Conservation (phyloP, 2,888 invertebrate genomes). For the Dryadula phaetusa region DNA sequence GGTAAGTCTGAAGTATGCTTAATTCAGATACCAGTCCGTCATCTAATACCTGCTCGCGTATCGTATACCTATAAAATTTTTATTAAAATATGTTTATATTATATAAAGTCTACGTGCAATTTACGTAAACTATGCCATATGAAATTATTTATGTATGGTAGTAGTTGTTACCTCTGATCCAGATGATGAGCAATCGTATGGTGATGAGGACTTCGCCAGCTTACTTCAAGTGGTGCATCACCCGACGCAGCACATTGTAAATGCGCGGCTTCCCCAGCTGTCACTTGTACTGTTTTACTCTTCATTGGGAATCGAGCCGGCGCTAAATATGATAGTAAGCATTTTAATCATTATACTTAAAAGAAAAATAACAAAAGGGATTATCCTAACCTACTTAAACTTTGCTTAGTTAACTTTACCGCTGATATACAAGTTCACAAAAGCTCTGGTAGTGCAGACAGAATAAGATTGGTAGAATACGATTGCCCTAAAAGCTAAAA, state of each 20-base stretch:
- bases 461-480: conserved; percentile 40
- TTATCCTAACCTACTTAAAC: neutral
- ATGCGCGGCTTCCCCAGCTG: conserved; percentile 92
- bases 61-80: conserved; percentile 64
- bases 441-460: conserved; percentile 16
- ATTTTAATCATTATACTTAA: neutral
- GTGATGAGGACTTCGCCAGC: conserved; percentile 92
- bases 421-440: conserved; percentile 11
- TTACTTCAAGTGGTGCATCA: conserved; percentile 94
- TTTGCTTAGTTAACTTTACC: neutral
- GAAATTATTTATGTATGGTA: too few species aligned
- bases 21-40: conserved; percentile 94
- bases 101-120: too few species aligned
- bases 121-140: too few species aligned
- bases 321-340: conserved; percentile 73
- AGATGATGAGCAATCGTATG: conserved; percentile 87
- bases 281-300: conserved; percentile 91
- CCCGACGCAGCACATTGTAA: conserved; percentile 94
- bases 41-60: conserved; percentile 90
- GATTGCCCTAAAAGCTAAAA: conserved; percentile 56
- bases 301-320: conserved; percentile 94
- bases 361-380: neutral
- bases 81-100: neutral
- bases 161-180: conserved; percentile 85
- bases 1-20: conserved; percentile 92